Evolutionary conservation across 37 sponge, comb jelly and placozoan species (phyloP), one percentile per base, ranked within the genome.

Genomic region (Spongilla lacustris): DNA sequence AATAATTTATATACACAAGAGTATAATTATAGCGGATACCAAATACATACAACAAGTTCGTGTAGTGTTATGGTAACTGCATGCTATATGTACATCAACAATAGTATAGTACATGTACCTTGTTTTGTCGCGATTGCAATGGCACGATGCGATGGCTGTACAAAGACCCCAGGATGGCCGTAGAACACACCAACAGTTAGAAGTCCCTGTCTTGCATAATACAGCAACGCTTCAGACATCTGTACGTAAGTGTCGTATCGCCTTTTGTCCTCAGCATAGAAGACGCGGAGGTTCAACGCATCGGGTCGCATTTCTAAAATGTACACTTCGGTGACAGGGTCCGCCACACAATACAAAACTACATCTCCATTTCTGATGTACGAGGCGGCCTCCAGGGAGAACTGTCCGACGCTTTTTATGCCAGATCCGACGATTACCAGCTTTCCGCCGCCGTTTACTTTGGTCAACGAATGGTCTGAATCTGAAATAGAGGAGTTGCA

Each of bases 201-300:
- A 6, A 71, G 23, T 31, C 82, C 82, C 26, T 41, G 71, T 4
- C 82, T n/a, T 71, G 82, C 82, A 33, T 36, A 81, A 13, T 81
- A 71, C 31, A 81, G 82, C 11, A 70, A 69, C 35, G 72, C 37
- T 69, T 81, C 82, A 14, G 82, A 72, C 82, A 81, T 81, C 72
- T 69, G 82, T 4, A 72, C 35, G 71, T 81, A 81, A 3, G 82
- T 81, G 38, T 8, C 35, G 82, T 81, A 72, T 6, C 34, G 71
- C 5, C 10, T 72, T 32, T 81, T 81, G 36, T 31, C 73, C 2
- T 81, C 38, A 4, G 24, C 82, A 71, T n/a, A n/a, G n/a, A n/a
- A n/a, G n/a, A n/a, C n/a, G n/a, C n/a, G n/a, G n/a, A n/a, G n/a
- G n/a, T n/a, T n/a, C n/a, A n/a, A n/a, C n/a, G n/a, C n/a, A n/a